A percentile compares a stretch with the other conserved stretches of the same genome.
phyloP scores from a whole-genome alignment of 1,140 invertebrate genomes.

The Orchesella cincta region DNA sequence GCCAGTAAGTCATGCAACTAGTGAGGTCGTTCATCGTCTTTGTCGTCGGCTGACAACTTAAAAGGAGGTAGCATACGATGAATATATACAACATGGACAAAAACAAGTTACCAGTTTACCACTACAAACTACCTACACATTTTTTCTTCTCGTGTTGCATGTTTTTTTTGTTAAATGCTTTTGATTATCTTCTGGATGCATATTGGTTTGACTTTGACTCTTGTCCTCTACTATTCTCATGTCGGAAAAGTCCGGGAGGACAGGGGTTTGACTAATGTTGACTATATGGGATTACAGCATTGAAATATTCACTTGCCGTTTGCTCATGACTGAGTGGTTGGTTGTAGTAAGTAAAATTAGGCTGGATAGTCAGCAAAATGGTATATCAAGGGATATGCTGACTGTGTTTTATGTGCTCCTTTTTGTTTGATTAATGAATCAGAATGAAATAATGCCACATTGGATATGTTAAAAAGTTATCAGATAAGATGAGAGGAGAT shows the following conservation, averaged over 20 bases:
- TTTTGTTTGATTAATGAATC: slow-evolving; percentile 28
- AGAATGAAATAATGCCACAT: slow-evolving; percentile 3
- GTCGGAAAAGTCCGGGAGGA: background rate
- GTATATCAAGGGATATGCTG: background rate
- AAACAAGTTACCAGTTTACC: background rate
- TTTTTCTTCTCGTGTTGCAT: background rate
- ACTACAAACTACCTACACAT: background rate
- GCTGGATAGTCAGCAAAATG: too few species aligned
- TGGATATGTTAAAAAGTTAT: background rate
- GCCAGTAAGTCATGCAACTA: background rate
- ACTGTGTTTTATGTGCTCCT: slow-evolving; percentile 17
- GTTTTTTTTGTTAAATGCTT: background rate
- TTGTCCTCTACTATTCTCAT: background rate
- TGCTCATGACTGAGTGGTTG: background rate
- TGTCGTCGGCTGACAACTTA: background rate
- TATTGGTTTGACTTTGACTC: background rate
- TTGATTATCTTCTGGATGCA: background rate
- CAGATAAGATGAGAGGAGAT: background rate
- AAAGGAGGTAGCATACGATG: slow-evolving; percentile 7
- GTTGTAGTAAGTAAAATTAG: too few species aligned
- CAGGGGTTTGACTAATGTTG: background rate
- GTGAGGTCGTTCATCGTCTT: background rate
- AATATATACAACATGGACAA: background rate
- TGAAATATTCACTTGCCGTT: slow-evolving; percentile 13
- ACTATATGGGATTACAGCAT: background rate